These are phyloP conservation scores for Spea bombifrons DNA, from an alignment of 2,113 vertebrate genomes.

Conservation along the genomic window DNA sequence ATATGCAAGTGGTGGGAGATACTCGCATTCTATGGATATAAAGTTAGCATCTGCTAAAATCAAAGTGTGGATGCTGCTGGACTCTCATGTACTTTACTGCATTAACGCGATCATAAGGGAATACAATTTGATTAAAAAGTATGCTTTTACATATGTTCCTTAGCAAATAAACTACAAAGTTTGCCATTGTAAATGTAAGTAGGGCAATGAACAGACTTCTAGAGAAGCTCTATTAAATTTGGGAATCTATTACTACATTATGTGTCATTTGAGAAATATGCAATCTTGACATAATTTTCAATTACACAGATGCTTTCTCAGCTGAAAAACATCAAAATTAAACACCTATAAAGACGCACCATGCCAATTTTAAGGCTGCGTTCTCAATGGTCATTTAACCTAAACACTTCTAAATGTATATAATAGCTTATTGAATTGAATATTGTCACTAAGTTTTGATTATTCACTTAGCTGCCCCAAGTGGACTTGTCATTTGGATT, in stretches of 20 bases:
- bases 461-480: not conserved
- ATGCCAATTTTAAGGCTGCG: not conserved
- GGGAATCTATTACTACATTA: conserved; percentile 27
- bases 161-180: not conserved
- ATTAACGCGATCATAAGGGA: too few relatives aligned
- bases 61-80: too few relatives aligned
- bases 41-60: too few relatives aligned
- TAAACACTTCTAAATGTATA: not conserved
- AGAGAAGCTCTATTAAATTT: conserved; percentile 30
- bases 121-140: not conserved
- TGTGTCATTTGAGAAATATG: conserved; percentile 26
- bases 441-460: not conserved
- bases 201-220: conserved; percentile 24
- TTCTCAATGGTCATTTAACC: conserved; percentile 3
- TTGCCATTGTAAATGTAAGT: conserved; percentile 10
- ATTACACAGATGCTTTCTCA: conserved; percentile 17
- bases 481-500: not conserved
- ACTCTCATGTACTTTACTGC: too few relatives aligned
- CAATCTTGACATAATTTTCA: conserved; percentile 37
- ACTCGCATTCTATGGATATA: too few relatives aligned
- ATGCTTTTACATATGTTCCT: not conserved
- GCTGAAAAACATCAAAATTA: conserved; percentile 5
- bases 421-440: not conserved
- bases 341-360: conserved; percentile 14
- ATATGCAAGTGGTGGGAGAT: too few relatives aligned